Evolutionary conservation across 2,797 vertebrate species (phyloP), one percentile per base, ranked within the genome.

Genomic region (Antennarius maculatus): DNA sequence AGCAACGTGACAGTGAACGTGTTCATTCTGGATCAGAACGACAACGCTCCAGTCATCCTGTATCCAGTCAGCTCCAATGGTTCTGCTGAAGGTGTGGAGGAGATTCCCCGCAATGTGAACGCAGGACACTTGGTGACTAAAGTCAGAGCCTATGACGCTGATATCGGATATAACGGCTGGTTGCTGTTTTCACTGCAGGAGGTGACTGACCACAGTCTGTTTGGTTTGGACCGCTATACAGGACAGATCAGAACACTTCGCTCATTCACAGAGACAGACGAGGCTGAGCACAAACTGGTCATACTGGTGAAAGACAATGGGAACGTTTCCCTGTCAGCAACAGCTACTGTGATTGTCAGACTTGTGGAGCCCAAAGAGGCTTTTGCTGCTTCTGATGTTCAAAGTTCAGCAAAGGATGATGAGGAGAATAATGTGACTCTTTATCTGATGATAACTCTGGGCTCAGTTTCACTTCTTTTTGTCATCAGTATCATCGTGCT

Each of bases 241-340:
- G 79, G 79, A 72, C 75, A 69, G 76, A 77, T 81, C 53, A 72
- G 68, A 63, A 78, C 75, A 65, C 79, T 74, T 47, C 67, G 79
- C 42, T 60, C 63, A 52, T 67, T 81, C 68, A 77, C 71, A 71
- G 79, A 78, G 66, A 71, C 75, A 50, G 79, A 81, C 55, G 74
- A 62, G 63, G 42, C 55, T 31, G 55, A 57, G 42, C 66, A 79
- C 16, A 79, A 79, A 63, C 47, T 79, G 66, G 7, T 79, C 70
- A 66, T 79, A 59, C 52, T 83, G 64, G 84, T 85, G 4, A 86
- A 86, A 86, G 85, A 87, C 76, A 86, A 85, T 64, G 86, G 81
- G 37, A 57, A 57, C 16, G 55, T 57, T 10, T 57, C 55, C 27
- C 77, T 82, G 7, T 88, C 82, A 65, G 78, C 81, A 62, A 83